Evolutionary conservation across 2,888 invertebrate genomes (phyloP).

Genomic region (Teinopalpus imperialis): DNA sequence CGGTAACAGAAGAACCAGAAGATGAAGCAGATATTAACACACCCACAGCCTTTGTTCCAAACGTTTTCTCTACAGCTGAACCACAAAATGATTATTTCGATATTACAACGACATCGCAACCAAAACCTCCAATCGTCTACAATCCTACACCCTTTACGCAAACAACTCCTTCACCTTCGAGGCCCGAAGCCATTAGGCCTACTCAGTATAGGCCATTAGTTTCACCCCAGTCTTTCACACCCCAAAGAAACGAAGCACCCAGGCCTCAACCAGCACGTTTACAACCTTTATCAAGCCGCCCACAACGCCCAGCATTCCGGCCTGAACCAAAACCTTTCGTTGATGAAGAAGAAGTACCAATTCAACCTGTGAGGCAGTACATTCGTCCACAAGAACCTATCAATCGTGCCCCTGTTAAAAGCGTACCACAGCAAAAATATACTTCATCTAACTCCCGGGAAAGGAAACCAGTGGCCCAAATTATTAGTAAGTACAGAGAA

Average conservation of each 20-base stretch:
- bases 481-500: slow-evolving; percentile 86
- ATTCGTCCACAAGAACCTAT: slow-evolving; percentile 65
- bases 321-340: slow-evolving; percentile 71
- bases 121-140: slow-evolving; percentile 69
- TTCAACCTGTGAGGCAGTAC: slow-evolving; percentile 73
- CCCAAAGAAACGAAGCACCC: slow-evolving; percentile 60
- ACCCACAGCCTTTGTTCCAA: slow-evolving; percentile 73
- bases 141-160: slow-evolving; percentile 68
- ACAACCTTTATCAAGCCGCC: slow-evolving; percentile 72
- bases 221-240: slow-evolving; percentile 62
- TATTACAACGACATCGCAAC: slow-evolving; percentile 70
- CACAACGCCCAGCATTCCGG: slow-evolving; percentile 77
- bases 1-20: slow-evolving; percentile 86
- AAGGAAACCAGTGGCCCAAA: slow-evolving; percentile 88
- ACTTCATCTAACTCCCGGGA: slow-evolving; percentile 63
- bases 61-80: slow-evolving; percentile 64
- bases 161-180: slow-evolving; percentile 57
- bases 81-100: slow-evolving; percentile 73
- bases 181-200: slow-evolving; percentile 68
- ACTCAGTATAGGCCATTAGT: slow-evolving; percentile 71
- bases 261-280: slow-evolving; percentile 70
- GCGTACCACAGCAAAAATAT: slow-evolving; percentile 65
- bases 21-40: slow-evolving; percentile 82
- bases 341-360: slow-evolving; percentile 67
- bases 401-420: slow-evolving; percentile 60